These are phyloP conservation scores for Melanerpes formicivorus DNA, from an alignment of 2,113 vertebrate species.

Conservation along the genomic window DNA sequence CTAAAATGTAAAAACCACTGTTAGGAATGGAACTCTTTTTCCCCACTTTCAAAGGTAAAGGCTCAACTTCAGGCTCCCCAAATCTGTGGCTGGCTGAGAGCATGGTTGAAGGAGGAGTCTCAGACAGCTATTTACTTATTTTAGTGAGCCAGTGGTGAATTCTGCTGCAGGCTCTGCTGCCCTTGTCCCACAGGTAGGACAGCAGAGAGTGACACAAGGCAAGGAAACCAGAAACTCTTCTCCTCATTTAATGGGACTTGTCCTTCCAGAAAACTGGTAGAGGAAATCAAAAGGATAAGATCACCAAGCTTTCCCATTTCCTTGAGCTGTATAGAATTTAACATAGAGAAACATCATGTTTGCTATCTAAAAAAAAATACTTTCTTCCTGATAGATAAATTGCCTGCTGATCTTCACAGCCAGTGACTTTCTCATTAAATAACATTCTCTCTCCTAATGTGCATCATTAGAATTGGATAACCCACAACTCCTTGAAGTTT, in stretches of 20 bases:
- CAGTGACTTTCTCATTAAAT: too few relatives aligned
- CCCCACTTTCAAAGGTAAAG: background rate
- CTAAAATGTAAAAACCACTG: background rate
- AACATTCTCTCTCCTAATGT: too few relatives aligned
- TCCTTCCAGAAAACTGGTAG: background rate
- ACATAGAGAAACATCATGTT: conserved; percentile 15
- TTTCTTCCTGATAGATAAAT: too few relatives aligned
- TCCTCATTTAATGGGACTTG: background rate
- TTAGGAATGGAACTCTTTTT: background rate
- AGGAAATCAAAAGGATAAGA: background rate
- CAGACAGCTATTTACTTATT: background rate
- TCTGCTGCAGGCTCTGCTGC: background rate
- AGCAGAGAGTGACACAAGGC: background rate
- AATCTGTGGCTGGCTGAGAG: background rate
- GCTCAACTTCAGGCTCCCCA: background rate
- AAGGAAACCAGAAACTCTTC: background rate
- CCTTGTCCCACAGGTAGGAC: background rate
- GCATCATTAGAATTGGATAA: too few relatives aligned
- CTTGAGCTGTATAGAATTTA: background rate
- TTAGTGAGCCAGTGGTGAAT: background rate
- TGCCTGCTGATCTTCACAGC: too few relatives aligned
- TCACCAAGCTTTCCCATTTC: background rate
- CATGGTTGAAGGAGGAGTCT: background rate
- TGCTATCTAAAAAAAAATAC: too few relatives aligned
- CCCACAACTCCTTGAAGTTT: too few relatives aligned